Evolutionary conservation across 2,113 vertebrate genomes (phyloP), one percentile per base, ranked within the genome.

Genomic region (Cephalopholis sonnerati): DNA sequence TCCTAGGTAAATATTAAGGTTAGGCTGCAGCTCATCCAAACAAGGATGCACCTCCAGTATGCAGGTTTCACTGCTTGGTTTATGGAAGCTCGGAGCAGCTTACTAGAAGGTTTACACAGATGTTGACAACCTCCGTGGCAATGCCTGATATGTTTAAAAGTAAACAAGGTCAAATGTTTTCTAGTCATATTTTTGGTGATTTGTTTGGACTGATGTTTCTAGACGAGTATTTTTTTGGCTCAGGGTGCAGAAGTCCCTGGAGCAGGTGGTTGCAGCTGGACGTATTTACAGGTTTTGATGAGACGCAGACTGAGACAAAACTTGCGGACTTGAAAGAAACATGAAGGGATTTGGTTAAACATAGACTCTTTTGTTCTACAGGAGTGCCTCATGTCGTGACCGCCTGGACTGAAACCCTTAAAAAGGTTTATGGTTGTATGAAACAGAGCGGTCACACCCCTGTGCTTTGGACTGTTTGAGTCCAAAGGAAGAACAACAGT

Each of bases 1-100:
- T 55, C 25, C 58, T 29, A 50, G 62, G n/a, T 88, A 90, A 88
- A 91, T 86, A 73, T 87, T 84, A 68, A 75, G 67, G 44, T 61
- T 59, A 36, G 12, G 3, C 27, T 15, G 20, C n/a, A 11, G 48
- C 68, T 85, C 72, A 48, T 54, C 73, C 51, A 81, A 88, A 87
- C 74, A 84, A 12, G 5, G 39, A 39, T 22, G 16, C 66, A 55
- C 39, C 25, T 55, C 17, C 22, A 39, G 61, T 2, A 5, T 51
- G 20, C 24, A 57, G n/a, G 16, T 41, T 59, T 32, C 3, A 0
- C 3, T 2, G 25, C 32, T 75, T 3, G 7, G 29, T 63, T 48
- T 44, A 67, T 18, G 5, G 17, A 24, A 41, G 66, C 3, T 0
- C 7, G 18, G 7, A 58, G 16, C 32, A 0, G 15, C 29, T 63